A percentile compares a stretch with the other conserved stretches of the same genome.
phyloP scores from a whole-genome alignment of 2,113 vertebrate species.

The Chrysochloris asiatica region DNA sequence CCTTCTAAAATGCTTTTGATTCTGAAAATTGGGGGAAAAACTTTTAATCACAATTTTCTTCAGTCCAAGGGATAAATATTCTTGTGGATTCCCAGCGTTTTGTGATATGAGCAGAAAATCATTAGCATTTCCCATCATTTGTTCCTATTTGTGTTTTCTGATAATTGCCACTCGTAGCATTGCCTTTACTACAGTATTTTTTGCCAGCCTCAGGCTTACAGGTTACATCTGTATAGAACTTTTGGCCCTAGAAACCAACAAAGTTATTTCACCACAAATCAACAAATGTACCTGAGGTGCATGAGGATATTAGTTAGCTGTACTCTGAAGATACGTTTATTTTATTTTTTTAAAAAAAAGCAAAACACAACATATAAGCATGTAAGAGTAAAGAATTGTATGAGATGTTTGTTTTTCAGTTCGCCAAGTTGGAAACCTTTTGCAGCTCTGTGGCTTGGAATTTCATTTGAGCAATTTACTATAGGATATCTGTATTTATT shows the following conservation, averaged over 20 bases:
- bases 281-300: slow-evolving; percentile 82
- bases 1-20: slow-evolving; percentile 91
- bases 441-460: slow-evolving; percentile 86
- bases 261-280: slow-evolving; percentile 82
- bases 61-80: slow-evolving; percentile 89
- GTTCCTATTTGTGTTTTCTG: slow-evolving; percentile 88
- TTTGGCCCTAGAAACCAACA: slow-evolving; percentile 81
- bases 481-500: slow-evolving; percentile 84
- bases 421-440: slow-evolving; percentile 83
- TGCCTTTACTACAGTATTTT: slow-evolving; percentile 88
- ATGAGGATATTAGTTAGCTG: slow-evolving; percentile 83
- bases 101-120: slow-evolving; percentile 89
- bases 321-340: slow-evolving; percentile 84
- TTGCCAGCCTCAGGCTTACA: slow-evolving; percentile 86
- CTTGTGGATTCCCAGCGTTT: slow-evolving; percentile 90
- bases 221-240: slow-evolving; percentile 84
- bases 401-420: slow-evolving; percentile 85
- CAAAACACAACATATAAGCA: slow-evolving; percentile 80
- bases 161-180: slow-evolving; percentile 88
- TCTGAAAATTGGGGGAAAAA: slow-evolving; percentile 91
- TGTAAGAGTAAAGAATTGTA: slow-evolving; percentile 85
- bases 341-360: slow-evolving; percentile 73
- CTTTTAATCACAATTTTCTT: slow-evolving; percentile 89
- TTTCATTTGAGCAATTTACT: slow-evolving; percentile 86
- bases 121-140: slow-evolving; percentile 90